These are phyloP conservation scores for Hyperoodon ampullatus DNA, from an alignment of 2,113 vertebrate species.

Conservation along the genomic window DNA sequence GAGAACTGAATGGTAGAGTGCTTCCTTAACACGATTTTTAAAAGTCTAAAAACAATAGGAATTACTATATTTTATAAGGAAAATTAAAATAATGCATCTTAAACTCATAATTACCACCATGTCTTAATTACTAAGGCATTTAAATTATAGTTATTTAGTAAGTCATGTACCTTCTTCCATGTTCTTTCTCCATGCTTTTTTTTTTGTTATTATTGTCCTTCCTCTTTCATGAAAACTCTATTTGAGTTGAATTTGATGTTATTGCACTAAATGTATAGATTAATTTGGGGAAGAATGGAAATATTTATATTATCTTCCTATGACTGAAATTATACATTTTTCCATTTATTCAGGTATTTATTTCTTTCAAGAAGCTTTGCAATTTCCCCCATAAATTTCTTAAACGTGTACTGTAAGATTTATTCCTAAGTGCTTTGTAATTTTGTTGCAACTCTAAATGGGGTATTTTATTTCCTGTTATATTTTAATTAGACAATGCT, in stretches of 20 bases:
- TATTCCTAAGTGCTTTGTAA: not conserved
- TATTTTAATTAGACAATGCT: not conserved
- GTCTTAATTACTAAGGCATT: not conserved
- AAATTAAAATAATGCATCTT: not conserved
- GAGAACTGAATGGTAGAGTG: not conserved
- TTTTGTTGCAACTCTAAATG: not conserved
- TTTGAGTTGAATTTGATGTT: not conserved
- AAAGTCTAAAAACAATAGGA: not conserved
- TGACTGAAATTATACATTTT: not conserved
- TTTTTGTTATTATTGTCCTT: not conserved
- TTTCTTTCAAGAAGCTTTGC: not conserved
- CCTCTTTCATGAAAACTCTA: not conserved
- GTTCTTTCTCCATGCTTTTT: not conserved
- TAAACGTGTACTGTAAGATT: not conserved
- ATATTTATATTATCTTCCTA: not conserved
- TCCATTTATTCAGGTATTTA: not conserved
- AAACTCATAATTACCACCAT: not conserved
- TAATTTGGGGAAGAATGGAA: not conserved
- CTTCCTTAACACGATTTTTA: not conserved
- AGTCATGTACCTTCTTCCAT: not conserved
- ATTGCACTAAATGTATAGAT: not conserved
- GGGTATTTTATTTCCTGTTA: not conserved
- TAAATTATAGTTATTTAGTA: not conserved
- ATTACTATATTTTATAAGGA: not conserved
- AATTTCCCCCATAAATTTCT: not conserved